Evolutionary conservation across 2,888 invertebrate genomes (phyloP).

Genomic region (Dryomyza anilis): DNA sequence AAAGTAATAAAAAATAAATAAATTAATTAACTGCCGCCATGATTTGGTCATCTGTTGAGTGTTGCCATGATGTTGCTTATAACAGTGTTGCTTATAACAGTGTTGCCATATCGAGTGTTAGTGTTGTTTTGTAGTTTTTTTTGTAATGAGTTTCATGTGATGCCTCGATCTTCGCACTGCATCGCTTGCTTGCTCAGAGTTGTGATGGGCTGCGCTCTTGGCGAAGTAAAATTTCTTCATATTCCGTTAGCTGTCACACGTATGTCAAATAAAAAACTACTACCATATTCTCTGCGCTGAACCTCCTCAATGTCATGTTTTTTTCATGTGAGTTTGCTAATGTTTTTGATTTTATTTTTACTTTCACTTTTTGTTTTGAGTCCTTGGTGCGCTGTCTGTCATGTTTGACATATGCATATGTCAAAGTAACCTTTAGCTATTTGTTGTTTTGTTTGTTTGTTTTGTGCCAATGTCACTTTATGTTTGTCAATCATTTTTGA

Average conservation of each 20-base stretch:
- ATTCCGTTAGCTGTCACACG: background rate
- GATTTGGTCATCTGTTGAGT: too few relatives aligned
- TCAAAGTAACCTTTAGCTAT: background rate
- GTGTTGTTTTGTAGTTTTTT: background rate
- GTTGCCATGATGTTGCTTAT: too few relatives aligned
- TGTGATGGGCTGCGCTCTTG: background rate
- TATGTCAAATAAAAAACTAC: constrained; percentile 59
- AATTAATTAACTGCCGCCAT: too few relatives aligned
- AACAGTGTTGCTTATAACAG: constrained; percentile 4
- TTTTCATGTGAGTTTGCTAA: too few relatives aligned
- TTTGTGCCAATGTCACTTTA: background rate
- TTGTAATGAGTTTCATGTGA: too few relatives aligned
- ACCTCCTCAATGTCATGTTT: too few relatives aligned
- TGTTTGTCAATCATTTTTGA: background rate
- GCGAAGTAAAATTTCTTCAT: background rate
- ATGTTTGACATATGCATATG: background rate
- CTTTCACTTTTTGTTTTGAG: background rate
- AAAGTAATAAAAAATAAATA: too few relatives aligned
- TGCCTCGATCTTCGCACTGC: too few relatives aligned
- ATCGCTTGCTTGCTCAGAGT: too few relatives aligned
- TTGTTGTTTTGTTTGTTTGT: background rate
- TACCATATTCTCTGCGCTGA: constrained; percentile 61
- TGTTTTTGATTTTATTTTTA: too few relatives aligned
- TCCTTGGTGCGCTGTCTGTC: constrained; percentile 11
- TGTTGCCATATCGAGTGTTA: constrained; percentile 5